Percentiles rank a stretch among this genome's conserved stretches.
These are phyloP conservation scores for Nerophis lumbriciformis DNA, from an alignment of 2,113 vertebrate genomes.

Conservation along the genomic window DNA sequence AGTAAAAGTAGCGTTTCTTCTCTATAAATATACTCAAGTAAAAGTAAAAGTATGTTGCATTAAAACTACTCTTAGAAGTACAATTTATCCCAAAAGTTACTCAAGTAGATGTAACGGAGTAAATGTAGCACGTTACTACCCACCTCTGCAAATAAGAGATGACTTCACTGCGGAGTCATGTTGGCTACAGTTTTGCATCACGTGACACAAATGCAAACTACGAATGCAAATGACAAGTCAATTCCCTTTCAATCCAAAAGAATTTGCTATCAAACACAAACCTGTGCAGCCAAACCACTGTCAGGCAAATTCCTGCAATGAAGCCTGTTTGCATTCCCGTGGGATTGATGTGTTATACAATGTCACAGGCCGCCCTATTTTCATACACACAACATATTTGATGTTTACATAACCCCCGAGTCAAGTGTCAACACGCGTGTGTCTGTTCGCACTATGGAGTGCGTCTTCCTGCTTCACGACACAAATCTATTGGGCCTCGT, in stretches of 20 bases:
- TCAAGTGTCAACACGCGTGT: constrained; percentile 6
- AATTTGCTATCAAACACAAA: background rate
- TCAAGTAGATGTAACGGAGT: too few relatives aligned
- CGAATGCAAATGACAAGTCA: background rate
- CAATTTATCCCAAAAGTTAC: too few relatives aligned
- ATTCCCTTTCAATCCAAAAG: background rate
- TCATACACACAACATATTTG: constrained; percentile 1
- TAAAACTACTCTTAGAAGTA: too few relatives aligned
- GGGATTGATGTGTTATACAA: constrained; percentile 5
- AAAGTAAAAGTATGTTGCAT: too few relatives aligned
- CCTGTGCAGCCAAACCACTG: background rate
- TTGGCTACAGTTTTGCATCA: background rate
- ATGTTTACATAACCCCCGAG: constrained; percentile 1
- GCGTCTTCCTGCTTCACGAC: background rate
- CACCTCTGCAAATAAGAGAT: constrained; percentile 21
- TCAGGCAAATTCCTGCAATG: background rate
- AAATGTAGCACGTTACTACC: too few relatives aligned
- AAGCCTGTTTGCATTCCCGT: background rate
- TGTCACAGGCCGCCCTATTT: constrained; percentile 2
- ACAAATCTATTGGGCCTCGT: constrained; percentile 17
- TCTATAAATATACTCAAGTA: too few relatives aligned
- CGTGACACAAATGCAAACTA: background rate
- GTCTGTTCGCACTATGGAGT: background rate
- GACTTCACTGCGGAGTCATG: background rate
- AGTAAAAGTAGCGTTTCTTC: too few relatives aligned